Conservation (phyloP, 2,113 vertebrate genomes). For the Cairina moschata region DNA sequence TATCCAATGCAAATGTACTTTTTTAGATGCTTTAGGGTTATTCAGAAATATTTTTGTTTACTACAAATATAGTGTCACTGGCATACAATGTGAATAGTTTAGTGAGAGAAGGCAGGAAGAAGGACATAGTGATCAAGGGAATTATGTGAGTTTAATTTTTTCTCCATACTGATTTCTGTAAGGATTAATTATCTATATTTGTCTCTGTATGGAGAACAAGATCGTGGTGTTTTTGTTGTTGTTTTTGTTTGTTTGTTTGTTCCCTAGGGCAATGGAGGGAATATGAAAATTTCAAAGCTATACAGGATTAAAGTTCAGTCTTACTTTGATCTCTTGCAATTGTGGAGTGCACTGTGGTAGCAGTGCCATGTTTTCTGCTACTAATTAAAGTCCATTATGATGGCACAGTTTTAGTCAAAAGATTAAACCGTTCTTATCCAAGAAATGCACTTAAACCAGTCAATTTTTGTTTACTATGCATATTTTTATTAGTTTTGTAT, state of each 20-base stretch:
- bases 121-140: neutral
- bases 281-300: neutral
- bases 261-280: neutral
- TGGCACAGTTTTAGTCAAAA: neutral
- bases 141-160: neutral
- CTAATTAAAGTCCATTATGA: neutral
- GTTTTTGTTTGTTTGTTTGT: neutral
- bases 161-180: neutral
- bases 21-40: neutral
- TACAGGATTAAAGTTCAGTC: neutral
- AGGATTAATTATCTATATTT: neutral
- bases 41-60: neutral
- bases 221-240: neutral
- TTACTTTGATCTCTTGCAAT: neutral
- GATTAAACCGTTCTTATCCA: neutral
- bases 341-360: neutral
- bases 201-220: neutral
- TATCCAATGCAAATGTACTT: neutral
- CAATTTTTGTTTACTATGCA: neutral
- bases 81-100: neutral
- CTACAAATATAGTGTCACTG: neutral
- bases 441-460: neutral
- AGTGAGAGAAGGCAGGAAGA: neutral
- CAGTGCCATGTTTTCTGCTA: neutral
- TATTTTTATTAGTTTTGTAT: neutral